Evolutionary conservation across 2,797 vertebrate species (phyloP).

Genomic region (Hydrocynus forskahlii): DNA sequence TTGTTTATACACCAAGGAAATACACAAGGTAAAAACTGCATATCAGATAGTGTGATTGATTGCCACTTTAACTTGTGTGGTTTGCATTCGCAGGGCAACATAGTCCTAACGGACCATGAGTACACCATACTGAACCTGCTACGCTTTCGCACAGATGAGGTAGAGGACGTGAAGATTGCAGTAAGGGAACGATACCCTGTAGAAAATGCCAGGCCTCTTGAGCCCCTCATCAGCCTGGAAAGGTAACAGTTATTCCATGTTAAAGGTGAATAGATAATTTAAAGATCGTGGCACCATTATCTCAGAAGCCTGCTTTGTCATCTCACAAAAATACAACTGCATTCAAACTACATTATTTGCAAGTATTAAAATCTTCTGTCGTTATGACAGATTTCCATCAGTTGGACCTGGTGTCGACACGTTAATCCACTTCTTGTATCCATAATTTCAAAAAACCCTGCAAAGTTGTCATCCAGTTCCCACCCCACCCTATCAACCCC

Average conservation of each 20-base stretch:
- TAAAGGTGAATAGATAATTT: not conserved
- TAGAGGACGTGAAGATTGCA: slow-evolving; percentile 92
- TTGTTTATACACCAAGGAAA: no score
- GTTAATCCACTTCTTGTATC: no score
- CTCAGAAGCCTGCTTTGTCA: not conserved
- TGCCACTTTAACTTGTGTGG: slow-evolving; percentile 1
- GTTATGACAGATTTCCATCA: no score
- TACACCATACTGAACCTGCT: slow-evolving; percentile 94
- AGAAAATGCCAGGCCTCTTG: slow-evolving; percentile 81
- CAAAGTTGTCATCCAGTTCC: no score
- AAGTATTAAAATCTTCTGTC: no score
- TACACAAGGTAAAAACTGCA: not conserved
- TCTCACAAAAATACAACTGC: not conserved
- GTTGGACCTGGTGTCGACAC: no score
- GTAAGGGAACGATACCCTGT: slow-evolving; percentile 93
- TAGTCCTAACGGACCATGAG: slow-evolving; percentile 91
- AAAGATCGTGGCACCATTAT: not conserved
- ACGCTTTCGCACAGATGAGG: slow-evolving; percentile 89
- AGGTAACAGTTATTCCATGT: slow-evolving; percentile 70
- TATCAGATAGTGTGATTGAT: not conserved
- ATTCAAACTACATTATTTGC: no score
- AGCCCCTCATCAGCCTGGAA: slow-evolving; percentile 84
- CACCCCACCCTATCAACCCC: no score
- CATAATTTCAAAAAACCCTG: no score
- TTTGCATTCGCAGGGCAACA: slow-evolving; percentile 84